Evolutionary conservation across 2,888 invertebrate species (phyloP).

Genomic region (Stenoptilia bipunctidactyla): DNA sequence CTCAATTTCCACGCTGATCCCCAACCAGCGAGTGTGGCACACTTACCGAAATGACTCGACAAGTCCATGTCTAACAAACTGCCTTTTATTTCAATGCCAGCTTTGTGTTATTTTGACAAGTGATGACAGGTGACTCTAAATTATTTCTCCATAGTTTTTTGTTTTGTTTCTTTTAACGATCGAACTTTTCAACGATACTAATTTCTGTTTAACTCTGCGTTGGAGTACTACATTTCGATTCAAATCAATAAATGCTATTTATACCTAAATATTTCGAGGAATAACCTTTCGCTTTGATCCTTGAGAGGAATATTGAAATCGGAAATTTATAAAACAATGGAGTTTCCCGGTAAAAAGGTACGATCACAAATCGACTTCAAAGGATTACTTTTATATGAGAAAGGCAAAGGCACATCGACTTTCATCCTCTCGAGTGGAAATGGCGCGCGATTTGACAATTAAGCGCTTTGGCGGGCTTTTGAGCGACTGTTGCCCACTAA

Average conservation of each 20-base stretch:
- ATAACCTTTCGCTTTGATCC: too few species aligned
- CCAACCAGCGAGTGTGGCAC: neutral
- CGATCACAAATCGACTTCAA: too few species aligned
- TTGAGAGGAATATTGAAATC: too few species aligned
- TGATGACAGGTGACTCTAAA: conserved; percentile 42
- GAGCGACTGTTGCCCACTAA: conserved; percentile 44
- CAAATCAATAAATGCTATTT: too few species aligned
- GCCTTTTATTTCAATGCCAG: conserved; percentile 55
- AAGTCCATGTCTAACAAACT: conserved; percentile 41
- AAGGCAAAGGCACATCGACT: conserved; percentile 25
- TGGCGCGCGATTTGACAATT: conserved; percentile 54
- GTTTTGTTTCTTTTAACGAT: conserved; percentile 3
- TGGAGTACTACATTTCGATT: too few species aligned
- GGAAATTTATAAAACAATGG: too few species aligned
- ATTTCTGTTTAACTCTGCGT: conserved; percentile 7
- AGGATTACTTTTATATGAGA: neutral
- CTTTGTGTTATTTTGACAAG: conserved; percentile 45
- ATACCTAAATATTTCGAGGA: too few species aligned
- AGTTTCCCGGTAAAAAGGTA: too few species aligned
- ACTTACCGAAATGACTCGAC: conserved; percentile 35
- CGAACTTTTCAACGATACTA: conserved; percentile 12
- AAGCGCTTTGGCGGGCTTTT: conserved; percentile 42
- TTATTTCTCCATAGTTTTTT: conserved; percentile 13
- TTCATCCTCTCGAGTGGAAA: conserved; percentile 34
- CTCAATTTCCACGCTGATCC: too few species aligned